Evolutionary conservation across 2,797 vertebrate genomes (phyloP), one percentile per base, ranked within the genome.

Genomic region (Helostoma temminkii): DNA sequence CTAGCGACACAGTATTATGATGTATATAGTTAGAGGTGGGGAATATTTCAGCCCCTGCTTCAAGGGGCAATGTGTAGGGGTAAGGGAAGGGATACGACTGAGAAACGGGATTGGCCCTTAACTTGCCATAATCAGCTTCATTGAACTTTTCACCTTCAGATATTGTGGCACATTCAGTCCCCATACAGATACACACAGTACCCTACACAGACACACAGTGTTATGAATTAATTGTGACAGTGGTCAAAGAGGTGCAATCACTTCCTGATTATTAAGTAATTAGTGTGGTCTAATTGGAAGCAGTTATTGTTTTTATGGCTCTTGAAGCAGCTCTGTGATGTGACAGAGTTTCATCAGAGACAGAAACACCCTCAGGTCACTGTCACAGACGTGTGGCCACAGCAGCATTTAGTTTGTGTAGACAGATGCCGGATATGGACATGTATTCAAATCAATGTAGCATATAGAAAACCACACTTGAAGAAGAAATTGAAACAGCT

Each of bases 191-290:
- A 64, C 39, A 41, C 36, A 67, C 42, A 76, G 15, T 16, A 16
- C 15, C 14, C 12, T 22, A 64, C 46, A 34, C 30, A 61, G 64
- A 56, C 49, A 65, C 60, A 47, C 32, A 16, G 2, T 4, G 55
- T 57, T 43, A 72, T 48, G 67, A 83, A 68, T 73, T 67, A 74
- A 74, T 28, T 73, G 61, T 61, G 70, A 75, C 61, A 70, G 72
- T 37, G 50, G 74, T 80, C 61, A 75, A 78, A 82, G 74, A 56
- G 72, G 58, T 74, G 57, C 68, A 84, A 88, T 88, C 80, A 83
- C 58, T 70, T 75, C 56, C 70, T 74, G 47, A 70, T 88, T 83
- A 88, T 86, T 56, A 71, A 82, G 73, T 83, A 69, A 90, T 90
- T 87, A 88, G 57, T 59, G 45, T 0, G 9, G 18, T 62, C 64